phyloP scores from a whole-genome alignment of 2,113 vertebrate species.

The Channa argus region DNA sequence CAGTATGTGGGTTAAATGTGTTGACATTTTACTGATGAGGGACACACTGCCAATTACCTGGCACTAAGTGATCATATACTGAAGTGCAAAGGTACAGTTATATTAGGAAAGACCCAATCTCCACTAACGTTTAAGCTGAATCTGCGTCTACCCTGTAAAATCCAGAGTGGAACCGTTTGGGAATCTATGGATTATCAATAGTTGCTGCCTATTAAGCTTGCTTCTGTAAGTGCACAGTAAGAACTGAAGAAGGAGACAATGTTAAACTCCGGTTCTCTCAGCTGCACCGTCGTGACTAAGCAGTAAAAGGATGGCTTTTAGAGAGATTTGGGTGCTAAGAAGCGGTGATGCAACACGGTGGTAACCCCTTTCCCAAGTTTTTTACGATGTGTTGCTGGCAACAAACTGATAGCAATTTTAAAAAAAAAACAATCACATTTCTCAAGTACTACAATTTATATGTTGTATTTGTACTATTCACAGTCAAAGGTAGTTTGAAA shows the following conservation, averaged over 20 bases:
- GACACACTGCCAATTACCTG: neutral
- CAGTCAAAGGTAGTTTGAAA: too few relatives aligned
- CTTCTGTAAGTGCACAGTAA: neutral
- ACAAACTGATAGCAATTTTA: too few relatives aligned
- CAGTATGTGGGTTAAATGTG: too few relatives aligned
- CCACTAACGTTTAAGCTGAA: neutral
- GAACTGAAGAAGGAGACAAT: neutral
- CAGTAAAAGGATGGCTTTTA: neutral
- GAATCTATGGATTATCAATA: neutral
- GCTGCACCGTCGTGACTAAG: neutral
- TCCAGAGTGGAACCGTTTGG: neutral
- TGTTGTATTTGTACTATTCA: too few relatives aligned
- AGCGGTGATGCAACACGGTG: too few relatives aligned
- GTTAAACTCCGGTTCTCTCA: neutral
- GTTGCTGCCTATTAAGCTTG: neutral
- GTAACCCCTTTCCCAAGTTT: too few relatives aligned
- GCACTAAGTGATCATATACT: neutral
- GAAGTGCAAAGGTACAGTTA: neutral
- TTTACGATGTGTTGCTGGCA: too few relatives aligned
- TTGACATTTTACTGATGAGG: too few relatives aligned
- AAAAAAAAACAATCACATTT: too few relatives aligned
- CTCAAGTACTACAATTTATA: too few relatives aligned
- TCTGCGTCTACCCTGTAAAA: neutral
- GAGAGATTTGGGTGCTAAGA: neutral
- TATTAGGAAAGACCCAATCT: neutral